These are phyloP conservation scores for Azemiops feae DNA, from an alignment of 2,113 vertebrate species.

Conservation along the genomic window DNA sequence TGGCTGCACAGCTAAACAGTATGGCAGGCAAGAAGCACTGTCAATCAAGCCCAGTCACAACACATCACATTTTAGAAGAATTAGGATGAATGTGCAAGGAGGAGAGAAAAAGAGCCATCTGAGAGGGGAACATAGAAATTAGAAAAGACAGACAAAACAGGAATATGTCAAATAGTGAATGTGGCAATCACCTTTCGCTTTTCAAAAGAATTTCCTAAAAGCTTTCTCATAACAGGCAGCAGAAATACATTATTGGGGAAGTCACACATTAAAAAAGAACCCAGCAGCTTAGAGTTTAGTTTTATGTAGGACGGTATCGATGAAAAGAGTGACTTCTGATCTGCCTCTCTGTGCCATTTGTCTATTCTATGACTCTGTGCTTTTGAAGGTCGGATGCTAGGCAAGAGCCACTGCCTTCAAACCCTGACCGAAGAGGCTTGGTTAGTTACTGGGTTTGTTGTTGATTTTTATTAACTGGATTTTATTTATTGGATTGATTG, in stretches of 20 bases:
- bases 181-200: conserved; percentile 27
- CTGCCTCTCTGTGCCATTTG: not conserved
- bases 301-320: not conserved
- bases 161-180: conserved; percentile 32
- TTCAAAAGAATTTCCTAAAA: conserved; percentile 18
- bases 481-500: not conserved
- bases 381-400: not conserved
- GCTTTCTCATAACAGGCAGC: not conserved
- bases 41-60: conserved; percentile 70
- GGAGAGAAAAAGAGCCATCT: not conserved
- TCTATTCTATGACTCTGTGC: accelerated
- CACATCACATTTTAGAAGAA: conserved; percentile 59
- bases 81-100: conserved; percentile 32
- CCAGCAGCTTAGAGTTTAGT: not conserved
- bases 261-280: not conserved
- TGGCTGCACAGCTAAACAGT: conserved; percentile 57
- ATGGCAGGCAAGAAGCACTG: conserved; percentile 57
- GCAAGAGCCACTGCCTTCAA: not conserved
- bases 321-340: not conserved
- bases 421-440: not conserved
- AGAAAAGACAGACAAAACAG: conserved; percentile 49
- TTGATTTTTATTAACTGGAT: not conserved
- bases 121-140: accelerated
- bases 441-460: not conserved
- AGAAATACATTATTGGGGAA: not conserved